phyloP scores from a whole-genome alignment of 2,888 invertebrate genomes.

The Ferdinandea cuprea region DNA sequence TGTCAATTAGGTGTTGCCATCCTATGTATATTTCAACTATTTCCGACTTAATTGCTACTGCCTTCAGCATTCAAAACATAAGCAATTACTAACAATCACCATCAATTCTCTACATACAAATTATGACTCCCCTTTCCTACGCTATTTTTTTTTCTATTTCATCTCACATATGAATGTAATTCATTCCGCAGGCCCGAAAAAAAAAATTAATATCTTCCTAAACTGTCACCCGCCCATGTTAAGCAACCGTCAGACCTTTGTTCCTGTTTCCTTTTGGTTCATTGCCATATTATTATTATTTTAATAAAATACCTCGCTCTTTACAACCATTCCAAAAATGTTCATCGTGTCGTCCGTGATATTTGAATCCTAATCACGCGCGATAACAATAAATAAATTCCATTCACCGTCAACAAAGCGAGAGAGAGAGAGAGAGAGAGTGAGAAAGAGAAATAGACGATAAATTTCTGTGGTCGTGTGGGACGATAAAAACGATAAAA shows the following conservation, averaged over 20 bases:
- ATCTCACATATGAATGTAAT: too few species aligned
- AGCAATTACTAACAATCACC: background rate
- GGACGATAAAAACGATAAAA: conserved; percentile 21
- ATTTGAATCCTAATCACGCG: conserved; percentile 73
- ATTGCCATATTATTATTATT: conserved; percentile 46
- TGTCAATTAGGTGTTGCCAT: too few species aligned
- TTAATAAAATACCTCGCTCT: conserved; percentile 58
- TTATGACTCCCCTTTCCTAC: too few species aligned
- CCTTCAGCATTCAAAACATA: background rate
- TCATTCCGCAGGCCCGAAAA: too few species aligned
- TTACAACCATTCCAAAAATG: conserved; percentile 26
- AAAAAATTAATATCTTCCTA: conserved; percentile 56
- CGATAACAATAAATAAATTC: conserved; percentile 73
- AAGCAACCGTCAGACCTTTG: conserved; percentile 16
- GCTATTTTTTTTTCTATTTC: too few species aligned
- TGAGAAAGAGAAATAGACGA: conserved; percentile 62
- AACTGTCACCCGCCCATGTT: conserved; percentile 56
- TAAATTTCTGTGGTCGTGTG: conserved; percentile 56
- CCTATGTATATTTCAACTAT: too few species aligned
- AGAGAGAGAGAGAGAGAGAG: too few species aligned
- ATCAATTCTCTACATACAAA: too few species aligned
- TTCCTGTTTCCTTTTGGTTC: background rate
- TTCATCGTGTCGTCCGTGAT: conserved; percentile 23
- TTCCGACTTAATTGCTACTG: too few species aligned
- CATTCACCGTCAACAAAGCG: conserved; percentile 64